Base-by-base conservation (phyloP, 2,113 vertebrate genomes). In the Conger conger region DNA sequence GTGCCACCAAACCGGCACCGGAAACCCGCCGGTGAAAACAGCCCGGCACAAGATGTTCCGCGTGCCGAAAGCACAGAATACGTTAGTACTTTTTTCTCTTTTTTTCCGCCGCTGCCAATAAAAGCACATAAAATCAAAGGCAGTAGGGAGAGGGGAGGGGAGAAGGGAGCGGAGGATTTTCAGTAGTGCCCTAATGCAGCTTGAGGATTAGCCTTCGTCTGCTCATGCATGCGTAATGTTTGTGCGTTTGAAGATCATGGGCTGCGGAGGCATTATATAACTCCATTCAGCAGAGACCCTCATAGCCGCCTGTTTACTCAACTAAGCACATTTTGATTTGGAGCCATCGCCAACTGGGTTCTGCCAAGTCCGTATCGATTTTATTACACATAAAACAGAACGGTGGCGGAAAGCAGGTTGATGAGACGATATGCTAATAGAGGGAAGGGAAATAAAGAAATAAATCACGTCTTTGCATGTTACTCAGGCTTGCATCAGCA, bases 261-360 rank as follows among this genome's bases (percentile, higher is more conserved):
- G 83, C 76, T 79, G 63, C 79, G 82, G 76, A 87, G n/a, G 38
- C 54, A 77, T 85, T 86, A 86, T 83, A 87, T 86, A 90, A 87
- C 86, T 42, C 54, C 30, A 86, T 57, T 79, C 37, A 78, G 83
- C 42, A 38, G 33, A 73, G 73, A 81, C 86, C 42, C 68, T 38
- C 77, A 40, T 68, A 60, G 85, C 77, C 76, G 86, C 78, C 54
- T 87, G 79, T 73, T 86, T 87, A 86, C 68, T 83, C 57, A 82
- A 87, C 84, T 76, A 79, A 84, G 83, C 76, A 86, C 79, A 84
- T 68, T 77, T 76, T 73, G 82, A 86, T 85, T 80, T 79, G 50
- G 87, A 73, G 79, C 63, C 78, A 36, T 45, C 27, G 15, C 50
- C 54, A 86, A 36, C 81, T 57, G 8, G 83, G 35, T 79, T 45